phyloP scores from a whole-genome alignment of 2,113 vertebrate species.

The Phalacrocorax carbo region DNA sequence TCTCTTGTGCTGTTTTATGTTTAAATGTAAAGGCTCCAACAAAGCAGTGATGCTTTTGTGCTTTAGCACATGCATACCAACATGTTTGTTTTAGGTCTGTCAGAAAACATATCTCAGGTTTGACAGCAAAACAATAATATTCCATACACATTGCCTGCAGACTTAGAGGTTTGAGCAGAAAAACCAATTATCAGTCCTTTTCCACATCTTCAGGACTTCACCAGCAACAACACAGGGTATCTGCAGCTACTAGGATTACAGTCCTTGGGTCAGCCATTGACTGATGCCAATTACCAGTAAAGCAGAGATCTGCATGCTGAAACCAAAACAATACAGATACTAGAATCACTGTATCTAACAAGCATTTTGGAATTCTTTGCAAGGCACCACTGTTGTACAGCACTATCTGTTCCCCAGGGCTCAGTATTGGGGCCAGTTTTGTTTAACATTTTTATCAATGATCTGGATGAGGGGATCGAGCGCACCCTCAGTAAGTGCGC shows the following conservation, averaged over 20 bases:
- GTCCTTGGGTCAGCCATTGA: neutral
- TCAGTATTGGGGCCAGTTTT: neutral
- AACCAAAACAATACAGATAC: neutral
- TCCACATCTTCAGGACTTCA: neutral
- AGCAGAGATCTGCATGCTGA: neutral
- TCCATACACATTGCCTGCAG: neutral
- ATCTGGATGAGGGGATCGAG: accelerated
- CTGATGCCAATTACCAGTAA: neutral
- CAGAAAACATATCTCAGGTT: neutral
- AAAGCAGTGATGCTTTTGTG: neutral
- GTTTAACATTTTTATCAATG: neutral
- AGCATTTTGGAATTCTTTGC: neutral
- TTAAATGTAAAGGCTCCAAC: neutral
- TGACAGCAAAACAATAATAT: neutral
- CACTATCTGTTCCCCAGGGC: neutral
- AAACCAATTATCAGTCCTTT: neutral
- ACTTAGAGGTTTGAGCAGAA: neutral
- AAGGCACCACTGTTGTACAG: neutral
- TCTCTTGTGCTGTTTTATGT: neutral
- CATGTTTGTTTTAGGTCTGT: neutral
- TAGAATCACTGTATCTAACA: neutral
- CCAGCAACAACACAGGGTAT: neutral
- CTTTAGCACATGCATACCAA: neutral
- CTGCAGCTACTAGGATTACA: neutral
- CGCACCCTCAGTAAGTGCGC: neutral